Evolutionary conservation across 2,113 vertebrate species (phyloP).

Genomic region (Archilochus colubris): DNA sequence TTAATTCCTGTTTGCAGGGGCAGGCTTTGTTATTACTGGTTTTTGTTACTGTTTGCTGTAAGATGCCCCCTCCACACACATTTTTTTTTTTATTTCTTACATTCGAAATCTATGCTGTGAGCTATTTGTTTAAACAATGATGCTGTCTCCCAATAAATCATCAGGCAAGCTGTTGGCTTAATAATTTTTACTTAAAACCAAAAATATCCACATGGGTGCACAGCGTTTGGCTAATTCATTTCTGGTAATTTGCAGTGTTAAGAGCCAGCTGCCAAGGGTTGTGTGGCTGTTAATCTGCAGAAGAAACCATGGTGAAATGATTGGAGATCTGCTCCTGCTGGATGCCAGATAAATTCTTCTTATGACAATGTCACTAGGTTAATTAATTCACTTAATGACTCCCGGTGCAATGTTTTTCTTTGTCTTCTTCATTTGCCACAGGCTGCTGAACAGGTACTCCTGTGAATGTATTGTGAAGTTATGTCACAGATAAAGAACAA

Average conservation of each 20-base stretch:
- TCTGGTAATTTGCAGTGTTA: constrained; percentile 53
- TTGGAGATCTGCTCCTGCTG: constrained; percentile 63
- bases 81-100: not conserved
- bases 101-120: not conserved
- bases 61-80: not conserved
- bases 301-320: constrained; percentile 41
- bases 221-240: constrained; percentile 67
- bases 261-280: constrained; percentile 51
- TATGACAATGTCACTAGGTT: constrained; percentile 68
- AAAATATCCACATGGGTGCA: constrained; percentile 63
- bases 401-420: constrained; percentile 53
- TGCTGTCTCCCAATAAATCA: constrained; percentile 29
- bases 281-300: constrained; percentile 42
- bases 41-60: not conserved
- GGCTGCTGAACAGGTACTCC: constrained; percentile 60
- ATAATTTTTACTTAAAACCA: constrained; percentile 58
- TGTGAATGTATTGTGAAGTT: not conserved
- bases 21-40: not conserved
- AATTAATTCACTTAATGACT: constrained; percentile 75
- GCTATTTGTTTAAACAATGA: not conserved
- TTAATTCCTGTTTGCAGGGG: constrained; percentile 34
- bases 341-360: constrained; percentile 70
- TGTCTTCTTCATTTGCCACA: constrained; percentile 61
- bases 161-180: constrained; percentile 19
- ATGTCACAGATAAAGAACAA: constrained; percentile 19